Evolutionary conservation across 2,113 vertebrate genomes (phyloP).

Genomic region (Bambusicola thoracicus): DNA sequence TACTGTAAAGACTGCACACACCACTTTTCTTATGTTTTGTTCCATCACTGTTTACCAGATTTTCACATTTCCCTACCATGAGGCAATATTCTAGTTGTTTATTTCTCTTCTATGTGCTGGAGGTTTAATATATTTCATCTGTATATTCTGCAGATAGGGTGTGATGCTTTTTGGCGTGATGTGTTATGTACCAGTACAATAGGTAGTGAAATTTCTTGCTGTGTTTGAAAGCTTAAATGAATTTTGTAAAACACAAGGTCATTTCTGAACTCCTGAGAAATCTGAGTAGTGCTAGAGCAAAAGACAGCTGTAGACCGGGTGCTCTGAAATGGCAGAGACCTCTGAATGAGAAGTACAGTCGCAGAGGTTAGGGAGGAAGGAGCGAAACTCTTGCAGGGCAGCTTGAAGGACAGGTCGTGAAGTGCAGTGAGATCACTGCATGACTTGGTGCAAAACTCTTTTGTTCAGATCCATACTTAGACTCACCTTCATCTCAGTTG

Average conservation of each 20-base stretch:
- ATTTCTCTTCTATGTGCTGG: neutral
- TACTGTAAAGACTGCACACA: neutral
- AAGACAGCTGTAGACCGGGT: neutral
- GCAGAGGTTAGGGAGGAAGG: neutral
- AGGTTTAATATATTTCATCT: neutral
- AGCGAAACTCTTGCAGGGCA: neutral
- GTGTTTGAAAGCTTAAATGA: conserved; percentile 14
- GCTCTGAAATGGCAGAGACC: conserved; percentile 24
- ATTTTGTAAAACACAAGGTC: conserved; percentile 1
- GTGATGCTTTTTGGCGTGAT: neutral
- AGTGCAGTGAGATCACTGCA: neutral
- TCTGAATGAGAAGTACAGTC: conserved; percentile 13
- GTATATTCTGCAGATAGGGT: neutral
- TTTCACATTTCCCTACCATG: neutral
- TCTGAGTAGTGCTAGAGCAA: neutral
- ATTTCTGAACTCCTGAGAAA: conserved; percentile 52
- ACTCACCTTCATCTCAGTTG: neutral
- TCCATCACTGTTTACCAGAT: neutral
- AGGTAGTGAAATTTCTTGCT: neutral
- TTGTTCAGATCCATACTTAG: neutral
- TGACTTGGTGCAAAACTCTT: conserved; percentile 11
- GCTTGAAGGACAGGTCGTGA: neutral
- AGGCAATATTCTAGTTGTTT: neutral
- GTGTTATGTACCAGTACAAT: neutral
- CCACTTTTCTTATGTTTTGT: neutral